These are phyloP conservation scores for Gambusia yucatana DNA, from an alignment of 2,797 vertebrate species.

Conservation along the genomic window DNA sequence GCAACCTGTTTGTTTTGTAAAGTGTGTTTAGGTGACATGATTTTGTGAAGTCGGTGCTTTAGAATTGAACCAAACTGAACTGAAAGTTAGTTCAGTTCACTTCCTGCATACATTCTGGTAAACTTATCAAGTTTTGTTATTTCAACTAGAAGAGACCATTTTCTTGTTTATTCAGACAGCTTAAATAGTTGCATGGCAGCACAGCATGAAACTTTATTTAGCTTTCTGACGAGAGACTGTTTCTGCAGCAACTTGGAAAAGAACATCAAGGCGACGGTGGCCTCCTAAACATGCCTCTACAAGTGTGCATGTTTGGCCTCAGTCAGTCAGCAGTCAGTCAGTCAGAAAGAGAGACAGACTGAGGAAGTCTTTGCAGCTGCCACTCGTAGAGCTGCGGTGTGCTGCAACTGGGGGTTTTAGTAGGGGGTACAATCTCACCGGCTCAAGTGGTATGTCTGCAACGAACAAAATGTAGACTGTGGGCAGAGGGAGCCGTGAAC, in stretches of 20 bases:
- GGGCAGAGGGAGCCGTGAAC: conserved; percentile 56
- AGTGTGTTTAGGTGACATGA: neutral
- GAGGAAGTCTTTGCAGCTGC: conserved; percentile 73
- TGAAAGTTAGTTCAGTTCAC: neutral
- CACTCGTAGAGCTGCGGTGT: conserved; percentile 49
- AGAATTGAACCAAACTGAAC: neutral
- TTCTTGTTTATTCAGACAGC: neutral
- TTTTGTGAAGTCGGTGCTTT: neutral
- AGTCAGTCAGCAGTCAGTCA: conserved; percentile 55
- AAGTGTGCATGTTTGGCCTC: conserved; percentile 75
- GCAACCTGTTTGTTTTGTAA: neutral
- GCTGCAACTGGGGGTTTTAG: neutral
- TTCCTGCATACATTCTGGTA: neutral
- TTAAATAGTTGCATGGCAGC: conserved; percentile 52
- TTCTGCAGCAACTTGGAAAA: conserved; percentile 73
- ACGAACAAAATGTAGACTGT: conserved; percentile 67
- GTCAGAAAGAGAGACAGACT: conserved; percentile 77
- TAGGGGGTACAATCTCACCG: conserved; percentile 41
- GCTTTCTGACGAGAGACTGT: conserved; percentile 62
- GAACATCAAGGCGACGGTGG: conserved; percentile 66
- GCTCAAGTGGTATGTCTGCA: conserved; percentile 67
- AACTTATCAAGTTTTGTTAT: neutral
- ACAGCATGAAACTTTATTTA: conserved; percentile 59
- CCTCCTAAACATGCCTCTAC: conserved; percentile 77
- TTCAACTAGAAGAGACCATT: neutral